Evolutionary conservation across 1,140 invertebrate species (phyloP).

Genomic region (Arctopsyche grandis): DNA sequence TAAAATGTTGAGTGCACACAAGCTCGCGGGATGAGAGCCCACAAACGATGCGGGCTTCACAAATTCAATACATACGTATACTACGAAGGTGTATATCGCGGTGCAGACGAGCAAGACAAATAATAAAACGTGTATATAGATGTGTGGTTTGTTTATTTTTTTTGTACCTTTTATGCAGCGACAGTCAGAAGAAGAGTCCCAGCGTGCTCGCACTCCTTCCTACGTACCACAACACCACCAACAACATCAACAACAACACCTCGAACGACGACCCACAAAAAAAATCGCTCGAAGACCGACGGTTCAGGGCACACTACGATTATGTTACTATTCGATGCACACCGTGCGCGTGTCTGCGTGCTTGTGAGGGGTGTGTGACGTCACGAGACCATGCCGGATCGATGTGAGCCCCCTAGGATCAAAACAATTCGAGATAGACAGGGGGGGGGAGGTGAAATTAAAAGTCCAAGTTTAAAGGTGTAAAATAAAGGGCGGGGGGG

Average conservation of each 20-base stretch:
- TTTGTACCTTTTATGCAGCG: no score
- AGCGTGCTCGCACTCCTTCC: neutral
- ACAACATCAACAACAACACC: neutral
- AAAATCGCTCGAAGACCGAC: no score
- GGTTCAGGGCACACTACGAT: no score
- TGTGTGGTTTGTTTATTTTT: no score
- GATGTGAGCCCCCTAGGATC: neutral
- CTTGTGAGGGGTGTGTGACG: conserved; percentile 8
- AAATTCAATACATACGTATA: no score
- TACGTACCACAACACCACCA: neutral
- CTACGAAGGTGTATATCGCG: neutral
- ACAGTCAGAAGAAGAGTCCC: no score
- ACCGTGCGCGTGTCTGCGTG: neutral
- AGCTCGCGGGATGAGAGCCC: neutral
- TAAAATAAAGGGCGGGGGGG: neutral
- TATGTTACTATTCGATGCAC: neutral
- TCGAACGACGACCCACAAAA: no score
- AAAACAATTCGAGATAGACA: neutral
- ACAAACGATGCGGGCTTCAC: neutral
- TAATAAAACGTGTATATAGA: neutral
- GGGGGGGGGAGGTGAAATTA: neutral
- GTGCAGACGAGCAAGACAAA: neutral
- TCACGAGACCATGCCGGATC: conserved; percentile 8
- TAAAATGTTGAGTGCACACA: conserved; percentile 8
- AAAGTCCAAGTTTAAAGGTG: neutral